Conservation (phyloP, 2,888 invertebrate genomes). For the Parnassius mnemosyne region DNA sequence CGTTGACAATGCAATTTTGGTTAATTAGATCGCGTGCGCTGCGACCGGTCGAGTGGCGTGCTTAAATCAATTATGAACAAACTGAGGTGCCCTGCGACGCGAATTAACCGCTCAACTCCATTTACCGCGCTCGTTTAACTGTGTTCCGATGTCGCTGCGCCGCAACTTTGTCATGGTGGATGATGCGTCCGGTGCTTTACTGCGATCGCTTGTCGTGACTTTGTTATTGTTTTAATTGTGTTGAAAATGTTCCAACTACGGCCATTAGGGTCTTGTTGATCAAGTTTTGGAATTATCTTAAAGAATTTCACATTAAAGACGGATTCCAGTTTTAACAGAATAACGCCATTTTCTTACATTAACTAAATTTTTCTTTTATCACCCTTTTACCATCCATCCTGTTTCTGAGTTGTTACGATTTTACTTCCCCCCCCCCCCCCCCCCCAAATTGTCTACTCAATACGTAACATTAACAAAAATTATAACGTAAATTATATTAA, state of each 20-base stretch:
- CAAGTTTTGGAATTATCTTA: too few relatives aligned
- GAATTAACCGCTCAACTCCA: slow-evolving; percentile 62
- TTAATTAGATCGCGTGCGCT: slow-evolving; percentile 60
- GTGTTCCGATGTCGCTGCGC: neutral
- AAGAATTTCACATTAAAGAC: too few relatives aligned
- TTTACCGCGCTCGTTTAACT: slow-evolving; percentile 45
- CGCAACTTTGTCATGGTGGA: slow-evolving; percentile 13
- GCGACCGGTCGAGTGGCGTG: slow-evolving; percentile 42
- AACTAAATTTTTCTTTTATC: too few relatives aligned
- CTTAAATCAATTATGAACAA: slow-evolving; percentile 74
- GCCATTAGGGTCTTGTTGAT: too few relatives aligned
- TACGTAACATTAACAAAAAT: too few relatives aligned
- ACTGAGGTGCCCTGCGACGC: slow-evolving; percentile 54
- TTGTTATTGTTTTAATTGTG: slow-evolving; percentile 17
- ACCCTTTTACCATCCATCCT: too few relatives aligned
- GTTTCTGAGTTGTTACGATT: too few relatives aligned
- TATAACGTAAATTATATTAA: too few relatives aligned
- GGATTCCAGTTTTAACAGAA: too few relatives aligned
- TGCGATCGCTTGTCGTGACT: neutral
- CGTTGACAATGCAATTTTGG: slow-evolving; percentile 72
- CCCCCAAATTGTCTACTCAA: too few relatives aligned
- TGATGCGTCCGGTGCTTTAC: slow-evolving; percentile 19
- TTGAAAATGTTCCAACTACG: slow-evolving; percentile 4
- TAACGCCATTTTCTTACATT: too few relatives aligned
- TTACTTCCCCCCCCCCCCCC: too few relatives aligned